Conservation (phyloP, 2,888 invertebrate genomes). For the Phyllotreta striolata region DNA sequence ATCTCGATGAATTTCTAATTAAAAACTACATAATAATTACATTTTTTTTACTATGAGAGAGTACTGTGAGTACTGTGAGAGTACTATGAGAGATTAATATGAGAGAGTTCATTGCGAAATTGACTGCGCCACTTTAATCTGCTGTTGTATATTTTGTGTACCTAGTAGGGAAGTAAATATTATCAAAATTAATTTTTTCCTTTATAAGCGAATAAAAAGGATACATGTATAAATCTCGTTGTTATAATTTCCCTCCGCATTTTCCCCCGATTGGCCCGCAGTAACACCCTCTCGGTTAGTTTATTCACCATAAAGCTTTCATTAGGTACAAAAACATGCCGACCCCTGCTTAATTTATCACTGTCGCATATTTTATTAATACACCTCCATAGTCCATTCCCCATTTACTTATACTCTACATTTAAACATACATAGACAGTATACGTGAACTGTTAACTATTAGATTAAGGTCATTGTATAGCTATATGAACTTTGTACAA, state of each 20-base stretch:
- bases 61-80: too few species aligned
- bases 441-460: too few species aligned
- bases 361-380: constrained; percentile 31
- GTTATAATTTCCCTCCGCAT: not conserved
- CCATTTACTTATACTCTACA: constrained; percentile 20
- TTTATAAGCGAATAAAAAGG: constrained; percentile 41
- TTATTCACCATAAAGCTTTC: constrained; percentile 29
- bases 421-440: too few species aligned
- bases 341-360: constrained; percentile 27
- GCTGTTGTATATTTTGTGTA: too few species aligned
- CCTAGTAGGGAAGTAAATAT: too few species aligned
- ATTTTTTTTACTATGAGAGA: too few species aligned
- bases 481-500: too few species aligned
- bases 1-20: constrained; percentile 1
- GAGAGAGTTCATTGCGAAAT: too few species aligned
- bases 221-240: not conserved
- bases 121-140: too few species aligned
- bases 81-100: too few species aligned
- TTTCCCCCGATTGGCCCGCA: not conserved
- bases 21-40: not conserved
- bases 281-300: constrained; percentile 27
- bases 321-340: constrained; percentile 29
- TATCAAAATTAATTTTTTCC: too few species aligned
- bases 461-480: too few species aligned
- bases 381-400: constrained; percentile 18